Base-by-base conservation (phyloP, 2,797 vertebrate species). In the Spinibarbus caldwelli region DNA sequence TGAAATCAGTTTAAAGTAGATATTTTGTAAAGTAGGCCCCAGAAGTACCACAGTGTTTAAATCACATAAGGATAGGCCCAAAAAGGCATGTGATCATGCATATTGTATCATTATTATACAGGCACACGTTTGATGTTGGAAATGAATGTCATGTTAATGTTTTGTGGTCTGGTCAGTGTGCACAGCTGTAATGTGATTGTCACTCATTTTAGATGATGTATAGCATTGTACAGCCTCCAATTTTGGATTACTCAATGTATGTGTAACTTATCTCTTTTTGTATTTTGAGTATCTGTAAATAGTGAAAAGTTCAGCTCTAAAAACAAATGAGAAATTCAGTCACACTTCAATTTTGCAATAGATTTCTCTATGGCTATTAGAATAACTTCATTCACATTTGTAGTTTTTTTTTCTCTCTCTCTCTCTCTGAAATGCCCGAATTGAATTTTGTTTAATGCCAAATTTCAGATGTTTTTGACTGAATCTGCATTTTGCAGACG, bases 401-500 rank as follows among this genome's bases (percentile, higher is more conserved):
- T 94, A 92, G 88, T 95, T 93, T 89, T 95, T 93, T 89, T 91
- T 57, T 34, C 31, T 34, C 76, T 12, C 1, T 19, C 11, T 78
- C 10, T 9, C 2, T 29, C 36, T 79, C 15, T 26, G 23, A 43
- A 49, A 76, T 23, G 21, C n/a, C 26, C 23, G 6, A 70, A 36
- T n/a, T 34, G 0, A 10, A 38, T 34, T 47, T 43, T 12, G 49
- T 72, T 21, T 52, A 4, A 66, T 29, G 68, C 45, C 70, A 86
- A 86, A 73, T n/a, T 90, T 94, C 93, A 89, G 91, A 91, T 91
- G 87, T 88, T 91, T 87, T 87, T 85, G 95, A 95, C 90, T 87
- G 92, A 92, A 91, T 95, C 94, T 96, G 95, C 94, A 92, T 94
- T 92, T 95, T 92, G 94, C 93, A 94, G 96, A 86, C 8, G 66